Percentiles rank a stretch among this genome's conserved stretches.
These are phyloP conservation scores for Harpalus rufipes DNA, from an alignment of 2,888 invertebrate genomes.

Conservation along the genomic window DNA sequence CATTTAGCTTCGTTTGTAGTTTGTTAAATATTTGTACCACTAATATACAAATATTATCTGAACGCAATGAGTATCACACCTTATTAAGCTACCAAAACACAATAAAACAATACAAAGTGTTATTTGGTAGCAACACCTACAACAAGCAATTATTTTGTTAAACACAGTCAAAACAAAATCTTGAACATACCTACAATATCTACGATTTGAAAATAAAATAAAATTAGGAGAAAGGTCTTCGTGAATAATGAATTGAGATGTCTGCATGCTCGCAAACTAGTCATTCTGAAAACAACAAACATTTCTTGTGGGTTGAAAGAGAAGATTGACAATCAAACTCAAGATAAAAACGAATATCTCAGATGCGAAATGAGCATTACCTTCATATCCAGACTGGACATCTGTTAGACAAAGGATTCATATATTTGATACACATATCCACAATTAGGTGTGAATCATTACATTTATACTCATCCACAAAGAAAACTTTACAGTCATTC, in stretches of 20 bases:
- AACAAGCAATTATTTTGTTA: constrained; percentile 19
- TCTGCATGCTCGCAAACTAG: constrained; percentile 50
- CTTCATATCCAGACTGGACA: constrained; percentile 77
- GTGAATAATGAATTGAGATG: constrained; percentile 13
- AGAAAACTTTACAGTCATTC: constrained; percentile 5
- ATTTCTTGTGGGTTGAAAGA: constrained; percentile 30
- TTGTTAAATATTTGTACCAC: constrained; percentile 59
- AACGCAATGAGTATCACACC: constrained; percentile 32
- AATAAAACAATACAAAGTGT: not conserved
- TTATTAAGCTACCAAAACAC: not conserved
- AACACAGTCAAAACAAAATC: constrained; percentile 25
- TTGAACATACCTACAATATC: constrained; percentile 35
- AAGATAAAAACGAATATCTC: constrained; percentile 39
- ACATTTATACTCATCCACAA: constrained; percentile 18
- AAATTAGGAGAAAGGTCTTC: constrained; percentile 46
- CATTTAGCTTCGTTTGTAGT: constrained; percentile 29
- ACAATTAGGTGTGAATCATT: constrained; percentile 55
- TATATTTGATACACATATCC: constrained; percentile 54
- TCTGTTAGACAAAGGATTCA: constrained; percentile 74
- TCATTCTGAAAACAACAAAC: constrained; percentile 59
- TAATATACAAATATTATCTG: constrained; percentile 51
- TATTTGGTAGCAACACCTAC: not conserved
- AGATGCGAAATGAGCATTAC: constrained; percentile 72
- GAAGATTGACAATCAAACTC: constrained; percentile 12
- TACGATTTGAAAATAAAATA: constrained; percentile 7